Conservation (phyloP, 2,888 invertebrate genomes). For the Linnaemya tessellans region DNA sequence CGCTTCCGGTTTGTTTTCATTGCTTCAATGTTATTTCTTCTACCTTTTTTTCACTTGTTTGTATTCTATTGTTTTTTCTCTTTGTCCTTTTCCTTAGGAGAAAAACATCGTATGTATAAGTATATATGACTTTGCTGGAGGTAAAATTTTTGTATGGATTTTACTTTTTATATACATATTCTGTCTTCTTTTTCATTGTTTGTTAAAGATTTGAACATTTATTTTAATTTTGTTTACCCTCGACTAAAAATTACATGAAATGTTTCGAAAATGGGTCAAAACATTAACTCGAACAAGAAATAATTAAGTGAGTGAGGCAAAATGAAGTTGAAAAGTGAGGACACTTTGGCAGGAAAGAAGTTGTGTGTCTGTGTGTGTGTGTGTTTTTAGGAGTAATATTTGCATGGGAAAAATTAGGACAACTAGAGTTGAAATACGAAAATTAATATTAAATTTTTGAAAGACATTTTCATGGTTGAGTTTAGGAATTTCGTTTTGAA, state of each 20-base stretch:
- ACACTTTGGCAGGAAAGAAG: slow-evolving; percentile 17
- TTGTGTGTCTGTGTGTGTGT: too few species aligned
- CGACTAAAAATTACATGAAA: slow-evolving; percentile 69
- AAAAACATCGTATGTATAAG: neutral
- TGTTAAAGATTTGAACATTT: slow-evolving; percentile 63
- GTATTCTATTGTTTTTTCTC: slow-evolving; percentile 35
- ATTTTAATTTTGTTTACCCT: slow-evolving; percentile 70
- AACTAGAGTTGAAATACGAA: slow-evolving; percentile 31
- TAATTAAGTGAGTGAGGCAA: slow-evolving; percentile 14
- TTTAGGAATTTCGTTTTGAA: neutral
- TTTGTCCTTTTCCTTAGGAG: slow-evolving; percentile 29
- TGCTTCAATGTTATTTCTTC: slow-evolving; percentile 39
- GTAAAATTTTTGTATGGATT: slow-evolving; percentile 21
- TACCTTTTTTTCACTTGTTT: slow-evolving; percentile 14
- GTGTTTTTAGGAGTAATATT: slow-evolving; percentile 24
- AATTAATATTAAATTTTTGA: neutral
- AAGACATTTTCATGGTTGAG: neutral
- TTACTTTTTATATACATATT: slow-evolving; percentile 2
- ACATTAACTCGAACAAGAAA: slow-evolving; percentile 56
- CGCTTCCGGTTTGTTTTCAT: slow-evolving; percentile 67
- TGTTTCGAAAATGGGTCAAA: slow-evolving; percentile 69
- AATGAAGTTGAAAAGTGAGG: neutral
- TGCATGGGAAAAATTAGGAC: slow-evolving; percentile 10
- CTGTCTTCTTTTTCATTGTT: slow-evolving; percentile 43
- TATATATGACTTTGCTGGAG: slow-evolving; percentile 41